Conservation (phyloP, 2,113 vertebrate genomes). For the Sylvia atricapilla region DNA sequence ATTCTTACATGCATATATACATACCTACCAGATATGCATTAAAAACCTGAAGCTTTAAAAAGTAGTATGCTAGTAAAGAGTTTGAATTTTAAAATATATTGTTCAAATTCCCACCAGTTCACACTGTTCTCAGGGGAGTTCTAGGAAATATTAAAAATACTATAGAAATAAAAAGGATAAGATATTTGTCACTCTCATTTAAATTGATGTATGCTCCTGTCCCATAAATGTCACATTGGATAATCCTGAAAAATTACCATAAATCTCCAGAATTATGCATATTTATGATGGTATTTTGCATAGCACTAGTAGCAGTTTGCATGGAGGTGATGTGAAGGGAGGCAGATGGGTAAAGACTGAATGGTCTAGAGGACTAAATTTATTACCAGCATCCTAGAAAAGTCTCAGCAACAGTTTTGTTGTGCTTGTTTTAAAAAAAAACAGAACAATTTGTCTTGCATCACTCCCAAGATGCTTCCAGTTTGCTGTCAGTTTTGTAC, state of each 20-base stretch:
- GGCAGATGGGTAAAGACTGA: conserved; percentile 46
- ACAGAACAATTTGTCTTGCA: background rate
- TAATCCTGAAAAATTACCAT: conserved; percentile 90
- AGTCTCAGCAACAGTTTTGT: conserved; percentile 62
- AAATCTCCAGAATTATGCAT: conserved; percentile 89
- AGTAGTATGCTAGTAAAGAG: background rate
- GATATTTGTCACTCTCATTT: conserved; percentile 87
- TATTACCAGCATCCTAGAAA: conserved; percentile 78
- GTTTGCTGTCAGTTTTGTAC: conserved; percentile 27
- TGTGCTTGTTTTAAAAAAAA: conserved; percentile 48
- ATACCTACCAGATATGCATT: background rate
- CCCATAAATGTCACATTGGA: conserved; percentile 89
- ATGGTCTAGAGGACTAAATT: conserved; percentile 76
- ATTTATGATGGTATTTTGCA: conserved; percentile 89
- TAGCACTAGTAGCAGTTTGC: conserved; percentile 73
- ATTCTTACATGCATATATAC: background rate
- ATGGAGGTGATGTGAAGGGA: background rate
- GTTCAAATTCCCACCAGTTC: conserved; percentile 61
- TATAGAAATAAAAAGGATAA: conserved; percentile 78
- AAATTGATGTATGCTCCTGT: conserved; percentile 84
- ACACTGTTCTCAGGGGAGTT: conserved; percentile 54
- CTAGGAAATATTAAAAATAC: conserved; percentile 72
- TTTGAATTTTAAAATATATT: conserved; percentile 58
- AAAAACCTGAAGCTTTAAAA: conserved; percentile 27
- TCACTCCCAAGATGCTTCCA: conserved; percentile 6